Evolutionary conservation across 2,113 vertebrate species (phyloP), one percentile per base, ranked within the genome.

Genomic region (Microtus pennsylvanicus): DNA sequence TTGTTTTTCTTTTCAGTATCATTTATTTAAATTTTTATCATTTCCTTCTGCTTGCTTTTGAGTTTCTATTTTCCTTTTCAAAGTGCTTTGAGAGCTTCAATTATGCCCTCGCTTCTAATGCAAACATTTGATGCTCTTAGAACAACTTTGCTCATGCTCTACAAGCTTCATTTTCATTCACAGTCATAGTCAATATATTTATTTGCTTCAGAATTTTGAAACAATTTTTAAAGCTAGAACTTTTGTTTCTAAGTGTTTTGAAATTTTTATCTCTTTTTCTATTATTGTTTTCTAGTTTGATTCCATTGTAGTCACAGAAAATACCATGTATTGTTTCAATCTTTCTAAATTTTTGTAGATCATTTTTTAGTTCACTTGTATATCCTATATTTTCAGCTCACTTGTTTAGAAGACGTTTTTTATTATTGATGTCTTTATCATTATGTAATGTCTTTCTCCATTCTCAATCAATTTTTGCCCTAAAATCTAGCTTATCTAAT

Each of bases 381-480:
- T 87, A 38, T 81, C 58, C 33, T 50, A 50, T 58, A 72, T 93
- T 89, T 94, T 50, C 42, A 89, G 35, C 77, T 93, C 10, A 47
- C 12, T 55, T 92, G 19, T 90, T 74, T 76, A 58, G 13, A 91
- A 50, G 58, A 85, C 47, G n/a, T 89, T 72, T 94, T 96, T 26
- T 90, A 21, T 93, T 12, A 81, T 52, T 89, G 76, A 91, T 10
- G 33, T 52, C 78, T 91, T 91, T 93, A 80, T 67, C 22, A 76
- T 89, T 81, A 85, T 75, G 19, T 52, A 63, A 89, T 52, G 5
- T 35, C 4, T 7, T 28, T 89, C 22, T 72, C 88, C 81, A 52
- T 89, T 42, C 55, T 74, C 89, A 50, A 47, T 92, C 14, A 81
- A 65, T 81, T 88, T 89, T 93, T 96, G 30, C 87, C 87, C 72